Base-by-base conservation (phyloP, 2,113 vertebrate species). In the Grammomys surdaster region DNA sequence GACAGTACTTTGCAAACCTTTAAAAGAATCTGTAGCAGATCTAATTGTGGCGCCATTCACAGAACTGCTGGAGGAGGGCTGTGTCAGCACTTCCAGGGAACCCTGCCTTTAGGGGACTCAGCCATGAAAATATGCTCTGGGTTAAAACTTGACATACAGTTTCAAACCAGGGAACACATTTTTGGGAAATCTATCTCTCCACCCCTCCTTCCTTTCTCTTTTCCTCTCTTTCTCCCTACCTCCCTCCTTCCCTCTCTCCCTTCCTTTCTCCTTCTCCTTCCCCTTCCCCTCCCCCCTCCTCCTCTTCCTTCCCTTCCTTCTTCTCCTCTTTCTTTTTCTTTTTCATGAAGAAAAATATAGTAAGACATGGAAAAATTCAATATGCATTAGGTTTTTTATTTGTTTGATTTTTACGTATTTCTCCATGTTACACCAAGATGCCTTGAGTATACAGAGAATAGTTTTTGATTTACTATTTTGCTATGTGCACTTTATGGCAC, bases 31-130 rank as follows among this genome's bases (percentile, higher is more conserved):
- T 98, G 97, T 96, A 98, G 98, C 98, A 98, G 98, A 98, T 98
- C 98, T 97, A 98, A 98, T 98, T 97, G 97, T 98, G 98, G 98
- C 97, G 97, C 98, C 98, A 98, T 98, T 98, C 98, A 97, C 98
- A 98, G 76, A 96, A 95, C 98, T 97, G 97, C 98, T 3, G 87
- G 95, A 88, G 97, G 95, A 98, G 98, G 98, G 98, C 98, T 98
- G 98, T 98, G 98, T 98, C 98, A 99, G 98, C 98, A 98, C 98
- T 98, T 98, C 98, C 97, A 97, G 98, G 96, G 98, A 98, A 98
- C 97, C 97, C 98, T 98, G 98, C 97, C 96, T 98, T 98, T 98
- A 97, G 98, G 98, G 98, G 98, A 98, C 98, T 97, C 95, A 97
- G 97, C 97, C 98, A 48, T 98, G 98, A 98, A 99, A 98, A 98